phyloP scores from a whole-genome alignment of 2,113 vertebrate species.

The Aptenodytes forsteri region DNA sequence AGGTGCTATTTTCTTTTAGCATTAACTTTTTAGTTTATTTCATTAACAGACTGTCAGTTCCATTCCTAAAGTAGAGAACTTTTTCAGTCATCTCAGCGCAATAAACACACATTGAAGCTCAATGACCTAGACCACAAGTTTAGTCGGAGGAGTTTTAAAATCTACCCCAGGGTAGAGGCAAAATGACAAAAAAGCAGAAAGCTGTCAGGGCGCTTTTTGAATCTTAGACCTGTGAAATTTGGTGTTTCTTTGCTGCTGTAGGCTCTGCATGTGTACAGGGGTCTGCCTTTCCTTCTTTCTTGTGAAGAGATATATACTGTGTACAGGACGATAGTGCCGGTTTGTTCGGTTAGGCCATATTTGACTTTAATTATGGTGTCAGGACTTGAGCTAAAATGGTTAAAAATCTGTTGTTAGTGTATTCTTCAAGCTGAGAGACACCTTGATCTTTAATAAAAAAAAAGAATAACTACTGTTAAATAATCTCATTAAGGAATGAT shows the following conservation, averaged over 20 bases:
- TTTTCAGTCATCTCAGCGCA: background rate
- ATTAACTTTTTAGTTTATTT: background rate
- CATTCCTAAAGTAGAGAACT: background rate
- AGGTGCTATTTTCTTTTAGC: background rate
- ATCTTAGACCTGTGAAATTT: background rate
- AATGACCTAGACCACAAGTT: background rate
- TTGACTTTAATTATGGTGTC: background rate
- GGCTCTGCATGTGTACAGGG: background rate
- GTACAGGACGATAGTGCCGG: background rate
- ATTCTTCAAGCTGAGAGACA: background rate
- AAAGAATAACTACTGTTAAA: background rate
- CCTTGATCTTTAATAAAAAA: background rate
- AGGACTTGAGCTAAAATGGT: background rate
- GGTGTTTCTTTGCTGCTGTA: background rate
- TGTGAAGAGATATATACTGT: background rate
- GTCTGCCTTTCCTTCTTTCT: background rate
- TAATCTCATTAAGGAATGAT: background rate
- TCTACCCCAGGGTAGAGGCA: rapidly evolving
- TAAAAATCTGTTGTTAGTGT: background rate
- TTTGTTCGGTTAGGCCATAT: background rate
- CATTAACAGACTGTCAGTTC: background rate
- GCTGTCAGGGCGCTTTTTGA: background rate
- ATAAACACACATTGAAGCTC: background rate
- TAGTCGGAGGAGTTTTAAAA: background rate
- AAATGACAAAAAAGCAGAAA: background rate